These are phyloP conservation scores for Acrocyrtus sp. DNA, from an alignment of 2,888 invertebrate species.

Conservation along the genomic window DNA sequence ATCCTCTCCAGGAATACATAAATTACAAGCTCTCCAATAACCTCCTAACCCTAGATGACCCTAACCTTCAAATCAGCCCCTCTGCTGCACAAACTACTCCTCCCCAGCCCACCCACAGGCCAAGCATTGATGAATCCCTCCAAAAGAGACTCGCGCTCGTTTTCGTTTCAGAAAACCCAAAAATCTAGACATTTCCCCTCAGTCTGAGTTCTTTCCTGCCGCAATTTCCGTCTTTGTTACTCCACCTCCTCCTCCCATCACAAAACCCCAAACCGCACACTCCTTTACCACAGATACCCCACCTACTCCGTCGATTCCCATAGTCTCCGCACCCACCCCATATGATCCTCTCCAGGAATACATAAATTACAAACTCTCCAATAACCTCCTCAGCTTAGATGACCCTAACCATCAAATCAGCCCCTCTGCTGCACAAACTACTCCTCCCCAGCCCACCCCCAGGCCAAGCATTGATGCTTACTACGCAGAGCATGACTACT, in stretches of 20 bases:
- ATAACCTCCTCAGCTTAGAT: not conserved
- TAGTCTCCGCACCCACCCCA: not conserved
- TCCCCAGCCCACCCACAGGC: not conserved
- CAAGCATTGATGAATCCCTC: too few relatives aligned
- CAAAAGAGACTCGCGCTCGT: too few relatives aligned
- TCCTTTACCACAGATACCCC: not conserved
- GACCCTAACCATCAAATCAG: not conserved
- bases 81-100: not conserved
- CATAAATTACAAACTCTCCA: slow-evolving; percentile 14
- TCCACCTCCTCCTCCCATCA: not conserved
- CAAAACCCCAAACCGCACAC: not conserved
- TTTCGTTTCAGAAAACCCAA: too few relatives aligned
- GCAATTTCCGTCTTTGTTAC: too few relatives aligned
- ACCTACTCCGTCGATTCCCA: not conserved
- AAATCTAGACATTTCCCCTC: not conserved
- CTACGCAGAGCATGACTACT: slow-evolving; percentile 2
- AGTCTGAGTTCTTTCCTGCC: not conserved
- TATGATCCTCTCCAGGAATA: slow-evolving; percentile 9
- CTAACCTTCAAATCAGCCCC: not conserved
- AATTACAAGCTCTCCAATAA: not conserved
- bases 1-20: not conserved
- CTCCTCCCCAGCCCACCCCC: not conserved
- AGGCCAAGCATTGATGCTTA: slow-evolving; percentile 2
- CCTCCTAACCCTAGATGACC: not conserved
- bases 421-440: not conserved